Conservation (phyloP, 2,888 invertebrate genomes). For the Ectobius pallidus region DNA sequence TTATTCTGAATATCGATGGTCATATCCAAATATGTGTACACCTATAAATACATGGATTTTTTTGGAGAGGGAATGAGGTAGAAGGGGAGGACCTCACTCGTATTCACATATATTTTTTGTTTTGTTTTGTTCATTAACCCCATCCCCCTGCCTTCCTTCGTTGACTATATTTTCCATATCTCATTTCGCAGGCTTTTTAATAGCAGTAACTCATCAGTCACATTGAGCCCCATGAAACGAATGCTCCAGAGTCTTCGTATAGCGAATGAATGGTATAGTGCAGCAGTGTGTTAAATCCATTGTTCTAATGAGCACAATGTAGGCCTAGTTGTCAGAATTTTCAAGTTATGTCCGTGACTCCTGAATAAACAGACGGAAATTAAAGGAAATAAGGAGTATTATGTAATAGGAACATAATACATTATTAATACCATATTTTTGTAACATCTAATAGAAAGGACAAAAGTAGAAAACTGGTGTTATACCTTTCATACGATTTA, state of each 20-base stretch:
- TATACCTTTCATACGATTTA: no score
- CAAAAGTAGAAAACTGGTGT: no score
- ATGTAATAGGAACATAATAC: no score
- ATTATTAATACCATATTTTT: no score
- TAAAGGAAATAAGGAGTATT: no score
- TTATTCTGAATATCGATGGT: constrained; percentile 14
- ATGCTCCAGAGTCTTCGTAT: constrained; percentile 27
- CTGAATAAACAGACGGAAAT: no score
- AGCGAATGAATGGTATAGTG: no score
- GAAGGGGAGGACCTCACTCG: constrained; percentile 17
- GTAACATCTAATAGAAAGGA: no score
- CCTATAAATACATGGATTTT: constrained; percentile 30
- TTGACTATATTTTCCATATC: constrained; percentile 51
- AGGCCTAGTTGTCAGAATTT: no score
- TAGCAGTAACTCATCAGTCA: constrained; percentile 60
- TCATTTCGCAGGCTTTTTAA: constrained; percentile 59
- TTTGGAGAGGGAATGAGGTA: background rate
- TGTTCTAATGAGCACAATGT: background rate
- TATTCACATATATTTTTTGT: constrained; percentile 28
- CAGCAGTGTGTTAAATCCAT: background rate
- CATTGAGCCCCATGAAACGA: constrained; percentile 51
- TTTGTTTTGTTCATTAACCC: constrained; percentile 31
- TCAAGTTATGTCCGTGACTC: no score
- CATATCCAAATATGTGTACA: constrained; percentile 27
- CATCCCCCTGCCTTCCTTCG: constrained; percentile 21